A percentile compares a stretch with the other conserved stretches of the same genome.
Evolutionary conservation across 2,797 vertebrate genomes (phyloP).

Genomic region (Nannoperca obscura): DNA sequence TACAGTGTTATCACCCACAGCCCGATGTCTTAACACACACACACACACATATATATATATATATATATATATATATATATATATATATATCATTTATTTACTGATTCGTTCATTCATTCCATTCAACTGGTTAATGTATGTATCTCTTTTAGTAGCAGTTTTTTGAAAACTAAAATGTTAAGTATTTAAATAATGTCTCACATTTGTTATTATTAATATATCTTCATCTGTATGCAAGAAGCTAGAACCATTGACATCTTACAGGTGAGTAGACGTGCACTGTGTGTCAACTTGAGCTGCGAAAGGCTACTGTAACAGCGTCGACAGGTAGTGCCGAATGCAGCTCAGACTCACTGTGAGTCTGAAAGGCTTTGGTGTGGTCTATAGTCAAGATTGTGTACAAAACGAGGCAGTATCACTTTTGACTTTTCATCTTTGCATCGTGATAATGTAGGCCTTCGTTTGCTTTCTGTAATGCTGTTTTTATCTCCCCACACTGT

Average conservation of each 20-base stretch:
- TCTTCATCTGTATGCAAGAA: background rate
- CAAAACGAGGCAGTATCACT: background rate
- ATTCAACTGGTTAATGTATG: background rate
- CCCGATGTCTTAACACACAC: background rate
- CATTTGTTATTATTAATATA: background rate
- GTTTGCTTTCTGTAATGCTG: conserved; percentile 42
- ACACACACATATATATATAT: too few relatives aligned
- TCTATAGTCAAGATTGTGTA: background rate
- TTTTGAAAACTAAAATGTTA: background rate
- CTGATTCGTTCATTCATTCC: background rate
- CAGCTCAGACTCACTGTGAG: background rate
- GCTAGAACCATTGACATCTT: background rate
- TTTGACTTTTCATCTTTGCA: conserved; percentile 7
- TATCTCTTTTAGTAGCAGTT: background rate
- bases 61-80: too few relatives aligned
- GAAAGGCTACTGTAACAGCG: background rate
- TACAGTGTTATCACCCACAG: conserved; percentile 29
- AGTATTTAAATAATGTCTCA: background rate
- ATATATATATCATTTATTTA: background rate
- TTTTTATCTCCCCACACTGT: conserved; percentile 48
- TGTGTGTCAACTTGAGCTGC: background rate
- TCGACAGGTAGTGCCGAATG: background rate
- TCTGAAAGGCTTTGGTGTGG: conserved; percentile 2
- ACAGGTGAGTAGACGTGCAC: background rate
- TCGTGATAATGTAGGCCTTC: conserved; percentile 10